Conservation (phyloP, 1,140 invertebrate genomes). For the Euschistus heros region DNA sequence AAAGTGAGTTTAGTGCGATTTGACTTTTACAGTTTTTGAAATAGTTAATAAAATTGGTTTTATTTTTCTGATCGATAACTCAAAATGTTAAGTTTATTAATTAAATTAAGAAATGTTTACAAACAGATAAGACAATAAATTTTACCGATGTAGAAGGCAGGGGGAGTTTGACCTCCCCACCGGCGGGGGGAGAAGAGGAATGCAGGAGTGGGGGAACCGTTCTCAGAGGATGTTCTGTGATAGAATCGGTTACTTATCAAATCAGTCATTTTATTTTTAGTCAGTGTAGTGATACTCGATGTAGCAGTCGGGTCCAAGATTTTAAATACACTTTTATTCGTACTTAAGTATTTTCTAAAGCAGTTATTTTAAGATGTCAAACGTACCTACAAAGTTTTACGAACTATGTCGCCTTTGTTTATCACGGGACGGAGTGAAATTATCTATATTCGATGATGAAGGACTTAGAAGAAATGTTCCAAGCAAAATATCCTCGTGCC, state of each 20-base stretch:
- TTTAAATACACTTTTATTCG: too few relatives aligned
- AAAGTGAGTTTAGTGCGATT: too few relatives aligned
- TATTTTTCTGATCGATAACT: too few relatives aligned
- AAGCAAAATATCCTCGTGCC: conserved; percentile 42
- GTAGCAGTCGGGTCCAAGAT: not conserved
- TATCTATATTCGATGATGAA: conserved; percentile 54
- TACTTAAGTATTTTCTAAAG: not conserved
- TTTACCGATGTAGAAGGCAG: too few relatives aligned
- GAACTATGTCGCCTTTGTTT: conserved; percentile 58
- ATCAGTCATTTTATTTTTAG: not conserved
- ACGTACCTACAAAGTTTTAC: conserved; percentile 56
- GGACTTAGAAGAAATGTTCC: conserved; percentile 49
- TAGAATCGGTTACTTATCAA: conserved; percentile 20
- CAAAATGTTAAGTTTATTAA: too few relatives aligned
- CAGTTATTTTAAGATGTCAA: conserved; percentile 41
- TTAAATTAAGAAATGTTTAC: too few relatives aligned
- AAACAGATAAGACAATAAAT: too few relatives aligned
- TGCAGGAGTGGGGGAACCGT: conserved; percentile 14
- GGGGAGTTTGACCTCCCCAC: too few relatives aligned
- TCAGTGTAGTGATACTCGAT: conserved; percentile 5
- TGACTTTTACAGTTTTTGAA: too few relatives aligned
- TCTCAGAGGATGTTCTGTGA: conserved; percentile 18
- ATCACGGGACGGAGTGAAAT: conserved; percentile 49
- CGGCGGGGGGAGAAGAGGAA: not conserved
- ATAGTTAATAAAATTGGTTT: too few relatives aligned